These are phyloP conservation scores for Lordiphosa collinella DNA, from an alignment of 1,140 invertebrate species.

Conservation along the genomic window DNA sequence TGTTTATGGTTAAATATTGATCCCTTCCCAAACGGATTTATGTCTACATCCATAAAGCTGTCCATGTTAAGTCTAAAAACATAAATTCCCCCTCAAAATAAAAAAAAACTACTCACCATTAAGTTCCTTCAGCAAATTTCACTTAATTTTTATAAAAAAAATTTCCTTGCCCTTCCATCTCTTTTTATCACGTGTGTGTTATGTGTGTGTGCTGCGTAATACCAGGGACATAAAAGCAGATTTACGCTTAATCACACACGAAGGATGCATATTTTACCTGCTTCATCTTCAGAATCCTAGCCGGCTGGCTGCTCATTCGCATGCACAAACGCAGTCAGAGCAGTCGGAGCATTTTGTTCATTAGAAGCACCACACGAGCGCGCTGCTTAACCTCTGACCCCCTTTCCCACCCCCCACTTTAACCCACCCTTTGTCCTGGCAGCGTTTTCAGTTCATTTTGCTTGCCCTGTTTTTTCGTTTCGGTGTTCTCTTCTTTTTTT, in stretches of 20 bases:
- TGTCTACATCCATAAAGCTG: background rate
- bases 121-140: constrained; percentile 20
- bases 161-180: background rate
- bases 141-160: constrained; percentile 39
- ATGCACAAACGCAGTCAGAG: constrained; percentile 20
- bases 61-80: no score
- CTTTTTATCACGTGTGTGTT: background rate
- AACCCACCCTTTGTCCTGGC: constrained; percentile 23
- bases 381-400: constrained; percentile 34
- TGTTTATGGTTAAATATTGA: no score
- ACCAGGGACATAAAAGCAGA: constrained; percentile 43
- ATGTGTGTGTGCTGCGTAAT: constrained; percentile 20
- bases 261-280: constrained; percentile 60
- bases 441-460: constrained; percentile 56
- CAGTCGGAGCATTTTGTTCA: constrained; percentile 46
- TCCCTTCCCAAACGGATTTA: background rate
- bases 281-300: constrained; percentile 9
- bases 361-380: constrained; percentile 53
- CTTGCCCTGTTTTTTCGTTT: constrained; percentile 13
- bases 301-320: constrained; percentile 33
- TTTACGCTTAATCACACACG: constrained; percentile 68
- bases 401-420: background rate
- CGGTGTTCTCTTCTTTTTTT: constrained; percentile 9
- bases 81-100: background rate
- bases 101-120: constrained; percentile 1